Conservation (phyloP, 1,140 invertebrate species). For the Platorchestia sp. region DNA sequence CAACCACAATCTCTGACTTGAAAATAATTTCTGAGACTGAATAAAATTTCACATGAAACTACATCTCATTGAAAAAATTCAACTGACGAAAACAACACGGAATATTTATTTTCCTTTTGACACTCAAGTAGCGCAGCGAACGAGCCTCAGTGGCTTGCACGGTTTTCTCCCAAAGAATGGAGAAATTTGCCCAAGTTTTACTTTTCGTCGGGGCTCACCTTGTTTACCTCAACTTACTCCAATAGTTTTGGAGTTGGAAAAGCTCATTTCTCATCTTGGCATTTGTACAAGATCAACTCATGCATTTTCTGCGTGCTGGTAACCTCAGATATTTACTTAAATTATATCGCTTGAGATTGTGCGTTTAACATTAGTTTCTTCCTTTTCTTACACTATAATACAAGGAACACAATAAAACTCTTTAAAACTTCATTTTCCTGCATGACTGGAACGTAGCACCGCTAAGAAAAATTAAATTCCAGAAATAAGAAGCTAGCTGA, state of each 20-base stretch:
- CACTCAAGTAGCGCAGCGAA: not conserved
- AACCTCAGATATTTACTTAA: conserved; percentile 36
- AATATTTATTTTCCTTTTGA: not conserved
- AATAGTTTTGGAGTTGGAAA: not conserved
- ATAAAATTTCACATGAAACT: not conserved
- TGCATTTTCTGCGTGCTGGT: conserved; percentile 5
- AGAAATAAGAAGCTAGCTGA: not conserved
- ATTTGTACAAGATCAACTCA: conserved; percentile 14
- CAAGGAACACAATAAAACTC: conserved; percentile 17
- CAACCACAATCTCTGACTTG: not conserved
- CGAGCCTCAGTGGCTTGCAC: not conserved
- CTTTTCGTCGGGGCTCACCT: not conserved
- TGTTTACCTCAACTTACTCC: not conserved
- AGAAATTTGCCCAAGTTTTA: not conserved
- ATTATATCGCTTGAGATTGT: conserved; percentile 42
- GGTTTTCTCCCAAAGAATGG: not conserved
- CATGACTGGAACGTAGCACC: conserved; percentile 53
- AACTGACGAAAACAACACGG: not conserved
- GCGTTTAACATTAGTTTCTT: conserved; percentile 8
- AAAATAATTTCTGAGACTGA: not conserved
- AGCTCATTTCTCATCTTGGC: not conserved
- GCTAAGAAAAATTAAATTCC: conserved; percentile 11
- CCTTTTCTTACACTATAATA: conserved; percentile 32
- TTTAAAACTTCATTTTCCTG: conserved; percentile 22
- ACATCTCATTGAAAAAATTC: not conserved